Evolutionary conservation across 2,797 vertebrate genomes (phyloP).

Genomic region (Luscinia megarhynchos): DNA sequence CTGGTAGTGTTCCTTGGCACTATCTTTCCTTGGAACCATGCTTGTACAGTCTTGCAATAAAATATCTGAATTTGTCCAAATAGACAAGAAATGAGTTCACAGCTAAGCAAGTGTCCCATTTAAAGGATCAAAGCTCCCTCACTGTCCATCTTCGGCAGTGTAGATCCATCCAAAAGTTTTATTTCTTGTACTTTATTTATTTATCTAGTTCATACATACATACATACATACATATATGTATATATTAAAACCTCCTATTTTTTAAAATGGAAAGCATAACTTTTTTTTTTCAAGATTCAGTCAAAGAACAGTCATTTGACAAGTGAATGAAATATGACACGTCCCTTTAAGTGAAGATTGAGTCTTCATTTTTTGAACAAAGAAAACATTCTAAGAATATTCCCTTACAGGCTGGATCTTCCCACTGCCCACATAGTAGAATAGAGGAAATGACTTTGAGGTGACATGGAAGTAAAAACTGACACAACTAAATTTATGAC

Average conservation of each 20-base stretch:
- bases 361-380: background rate
- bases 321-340: background rate
- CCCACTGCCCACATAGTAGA: background rate
- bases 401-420: background rate
- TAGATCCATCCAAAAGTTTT: background rate
- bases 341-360: background rate
- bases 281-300: background rate
- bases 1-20: background rate
- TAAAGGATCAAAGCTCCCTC: background rate
- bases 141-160: background rate
- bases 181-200: background rate
- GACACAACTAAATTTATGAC: background rate
- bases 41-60: background rate
- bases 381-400: background rate
- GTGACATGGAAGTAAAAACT: background rate
- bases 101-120: background rate
- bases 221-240: no score
- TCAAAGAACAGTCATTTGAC: background rate
- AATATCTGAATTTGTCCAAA: background rate
- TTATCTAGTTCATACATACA: background rate
- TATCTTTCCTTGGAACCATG: background rate
- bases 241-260: rapidly evolving
- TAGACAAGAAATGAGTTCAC: background rate
- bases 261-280: background rate
- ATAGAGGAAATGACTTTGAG: background rate